These are phyloP conservation scores for Cyphomyrus discorhynchus DNA, from an alignment of 2,113 vertebrate species.

Conservation along the genomic window DNA sequence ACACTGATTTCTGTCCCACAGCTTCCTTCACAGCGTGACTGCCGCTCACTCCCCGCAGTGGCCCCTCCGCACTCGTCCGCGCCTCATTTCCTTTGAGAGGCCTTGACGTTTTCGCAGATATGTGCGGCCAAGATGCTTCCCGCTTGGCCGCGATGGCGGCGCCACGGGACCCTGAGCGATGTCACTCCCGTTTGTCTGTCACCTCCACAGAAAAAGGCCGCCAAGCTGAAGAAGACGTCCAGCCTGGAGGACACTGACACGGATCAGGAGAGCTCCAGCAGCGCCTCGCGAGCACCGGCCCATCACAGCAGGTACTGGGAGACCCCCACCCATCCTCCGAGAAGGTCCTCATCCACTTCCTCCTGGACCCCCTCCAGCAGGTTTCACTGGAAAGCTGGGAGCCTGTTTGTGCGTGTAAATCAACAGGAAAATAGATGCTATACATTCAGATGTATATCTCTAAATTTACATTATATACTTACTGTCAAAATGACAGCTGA, in stretches of 20 bases:
- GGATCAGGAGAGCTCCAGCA: slow-evolving; percentile 70
- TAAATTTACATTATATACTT: not conserved
- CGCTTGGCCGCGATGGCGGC: not conserved
- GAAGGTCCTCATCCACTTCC: not conserved
- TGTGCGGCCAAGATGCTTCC: not conserved
- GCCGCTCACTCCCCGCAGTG: not conserved
- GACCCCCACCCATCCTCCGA: not conserved
- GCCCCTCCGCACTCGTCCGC: not conserved
- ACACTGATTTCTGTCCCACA: not conserved
- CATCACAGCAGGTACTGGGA: slow-evolving; percentile 69
- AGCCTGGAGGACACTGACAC: slow-evolving; percentile 86
- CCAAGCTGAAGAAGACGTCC: slow-evolving; percentile 74
- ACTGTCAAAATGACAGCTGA: not conserved
- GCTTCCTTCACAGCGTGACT: not conserved
- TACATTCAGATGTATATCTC: not conserved
- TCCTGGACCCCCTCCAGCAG: not conserved
- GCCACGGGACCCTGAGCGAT: not conserved
- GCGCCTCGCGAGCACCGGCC: slow-evolving; percentile 59
- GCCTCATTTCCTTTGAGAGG: not conserved
- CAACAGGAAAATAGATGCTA: not conserved
- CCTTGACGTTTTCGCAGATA: not conserved
- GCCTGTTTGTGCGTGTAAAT: not conserved
- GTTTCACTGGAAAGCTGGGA: not conserved
- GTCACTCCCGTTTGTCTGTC: not conserved
- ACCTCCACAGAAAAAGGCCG: slow-evolving; percentile 74